Base-by-base conservation (phyloP, 64 coral and sea anemone genomes). In the Astreopora myriophthalma region DNA sequence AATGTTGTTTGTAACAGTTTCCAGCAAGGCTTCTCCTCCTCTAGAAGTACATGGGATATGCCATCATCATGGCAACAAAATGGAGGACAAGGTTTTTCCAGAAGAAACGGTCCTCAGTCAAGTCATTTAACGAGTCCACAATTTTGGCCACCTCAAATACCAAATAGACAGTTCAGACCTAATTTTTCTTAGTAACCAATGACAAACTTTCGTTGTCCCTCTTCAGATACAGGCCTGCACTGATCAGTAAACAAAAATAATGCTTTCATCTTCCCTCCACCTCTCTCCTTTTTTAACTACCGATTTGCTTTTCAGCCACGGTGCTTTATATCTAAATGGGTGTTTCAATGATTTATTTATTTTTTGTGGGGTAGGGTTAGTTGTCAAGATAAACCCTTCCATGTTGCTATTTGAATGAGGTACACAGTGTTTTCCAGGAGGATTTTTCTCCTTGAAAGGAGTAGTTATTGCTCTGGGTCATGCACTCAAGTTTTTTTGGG, bases 41-140 rank as follows among this genome's bases (percentile, higher is more conserved):
- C 78, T 11, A 35, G 49, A 30, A 13, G 40, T 60, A 25, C 4
- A 22, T 60, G 76, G 76, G 48, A 57, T 80, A 16, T 17, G 25
- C 58, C 30, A n/a, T 82, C 78, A 60, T 52, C 78, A 82, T 82
- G 78, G 78, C 78, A 82, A 82, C 55, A 82, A 37, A 57, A 79
- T 79, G 48, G 26, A 57, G 55, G 51, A 64, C 31, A 34, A 35
- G 30, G 33, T 10, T 63, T 24, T 52, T 25, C 25, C 13, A 24
- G 42, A 55, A 57, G 75, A 32, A 27, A 17, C 27, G 55, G 46
- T 4, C 44, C 48, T 31, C 75, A 57, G 20, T 55, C 24, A 30
- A 25, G 24, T 79, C 75, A 14, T 48, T 76, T 37, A 48, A 37
- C 39, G 13, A 49, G 38, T 48, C 40, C 42, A 7, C 44, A 34